Evolutionary conservation across 2,113 vertebrate genomes (phyloP), one percentile per base, ranked within the genome.

Genomic region (Mesembrinibis cayennensis): DNA sequence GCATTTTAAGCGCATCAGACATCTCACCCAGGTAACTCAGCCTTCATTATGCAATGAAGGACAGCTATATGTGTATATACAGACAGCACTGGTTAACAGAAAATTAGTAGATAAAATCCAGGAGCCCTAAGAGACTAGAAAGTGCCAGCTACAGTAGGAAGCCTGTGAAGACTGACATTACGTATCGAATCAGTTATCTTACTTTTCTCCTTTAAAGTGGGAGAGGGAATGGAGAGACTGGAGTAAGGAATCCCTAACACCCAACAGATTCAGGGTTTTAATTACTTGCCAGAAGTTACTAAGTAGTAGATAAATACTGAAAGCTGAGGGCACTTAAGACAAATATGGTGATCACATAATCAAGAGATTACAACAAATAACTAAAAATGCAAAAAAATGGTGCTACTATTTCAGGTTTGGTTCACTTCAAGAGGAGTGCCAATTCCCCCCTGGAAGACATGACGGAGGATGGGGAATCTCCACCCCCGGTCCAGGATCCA

Each of bases 131-230:
- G 66, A 82, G 65, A 45, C 32, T 3, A 59, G n/a, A 19, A 53
- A 36, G 44, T 12, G 29, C 18, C 42, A 47, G 14, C 3, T 9
- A 15, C 11, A 27, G 36, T 0, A 40, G n/a, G 53, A 73, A 79
- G 40, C 7, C 30, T 9, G 5, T 4, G 1, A 19, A 69, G 49
- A 14, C 13, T 11, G 11, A 26, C 1, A 1, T 22, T 38, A 20
- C 0, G 1, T 17, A 32, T 1, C 32, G 63, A 27, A 61, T 30
- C 19, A 8, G 14, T 11, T 47, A 14, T 42, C 34, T 19, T 11
- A 16, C 6, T 38, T 25, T 59, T 59, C 22, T 59, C n/a, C 72
- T 40, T 18, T 9, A 3, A 34, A 5, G 25, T 1, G 15, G 26
- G 26, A 81, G 53, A 79, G 21, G 20, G 34, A 63, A 73, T 4